These are phyloP conservation scores for Eulemur macaco DNA, from an alignment of 2,113 vertebrate genomes.

Conservation along the genomic window DNA sequence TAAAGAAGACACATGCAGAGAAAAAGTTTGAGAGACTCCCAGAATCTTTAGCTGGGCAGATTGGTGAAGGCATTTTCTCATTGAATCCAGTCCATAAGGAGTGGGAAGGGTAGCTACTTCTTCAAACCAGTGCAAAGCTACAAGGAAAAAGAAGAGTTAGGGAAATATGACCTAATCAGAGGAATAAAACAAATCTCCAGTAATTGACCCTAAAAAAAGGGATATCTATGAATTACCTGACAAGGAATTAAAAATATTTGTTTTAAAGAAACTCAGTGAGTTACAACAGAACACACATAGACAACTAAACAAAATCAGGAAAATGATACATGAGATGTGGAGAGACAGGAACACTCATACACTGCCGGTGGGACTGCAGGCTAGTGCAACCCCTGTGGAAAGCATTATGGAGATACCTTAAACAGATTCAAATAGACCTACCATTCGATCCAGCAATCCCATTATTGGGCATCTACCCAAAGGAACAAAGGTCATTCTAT, in stretches of 20 bases:
- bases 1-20: not conserved
- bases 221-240: no score
- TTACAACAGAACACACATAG: not conserved
- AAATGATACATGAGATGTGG: not conserved
- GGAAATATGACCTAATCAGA: not conserved
- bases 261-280: not conserved
- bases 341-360: no score
- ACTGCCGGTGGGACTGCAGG: no score
- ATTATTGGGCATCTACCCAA: no score
- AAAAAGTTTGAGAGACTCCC: not conserved
- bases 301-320: not conserved
- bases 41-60: not conserved
- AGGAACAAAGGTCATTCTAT: no score
- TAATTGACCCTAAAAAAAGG: not conserved
- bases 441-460: no score
- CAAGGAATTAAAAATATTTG: not conserved
- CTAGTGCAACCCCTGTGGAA: no score
- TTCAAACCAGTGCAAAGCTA: not conserved
- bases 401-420: no score
- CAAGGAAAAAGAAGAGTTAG: not conserved
- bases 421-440: no score
- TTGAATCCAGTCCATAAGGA: not conserved
- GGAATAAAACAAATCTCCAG: no score
- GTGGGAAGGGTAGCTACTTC: not conserved
- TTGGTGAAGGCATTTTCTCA: not conserved